Evolutionary conservation across 2,113 vertebrate species (phyloP).

Genomic region (Plecturocebus donacophilus): DNA sequence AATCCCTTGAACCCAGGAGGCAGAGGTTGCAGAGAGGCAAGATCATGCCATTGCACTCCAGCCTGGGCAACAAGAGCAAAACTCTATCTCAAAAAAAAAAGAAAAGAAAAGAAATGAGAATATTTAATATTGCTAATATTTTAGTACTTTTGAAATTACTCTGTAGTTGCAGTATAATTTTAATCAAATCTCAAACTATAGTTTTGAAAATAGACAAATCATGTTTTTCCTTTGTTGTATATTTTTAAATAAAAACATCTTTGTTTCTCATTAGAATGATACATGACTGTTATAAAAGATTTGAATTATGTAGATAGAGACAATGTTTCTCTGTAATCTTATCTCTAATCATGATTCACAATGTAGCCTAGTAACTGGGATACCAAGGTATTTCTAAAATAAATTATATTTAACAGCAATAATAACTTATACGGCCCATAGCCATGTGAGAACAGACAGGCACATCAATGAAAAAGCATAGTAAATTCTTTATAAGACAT

Average conservation of each 20-base stretch:
- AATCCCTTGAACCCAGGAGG: no score
- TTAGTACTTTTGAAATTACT: not conserved
- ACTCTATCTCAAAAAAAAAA: no score
- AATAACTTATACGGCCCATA: not conserved
- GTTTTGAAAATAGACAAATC: not conserved
- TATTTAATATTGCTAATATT: not conserved
- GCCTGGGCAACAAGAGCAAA: no score
- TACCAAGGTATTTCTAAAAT: not conserved
- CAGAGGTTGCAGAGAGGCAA: no score
- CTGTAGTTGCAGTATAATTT: not conserved
- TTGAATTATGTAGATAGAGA: conserved; percentile 1
- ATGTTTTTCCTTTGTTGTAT: not conserved
- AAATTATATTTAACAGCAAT: not conserved
- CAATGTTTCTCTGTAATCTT: not conserved
- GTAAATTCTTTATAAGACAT: not conserved
- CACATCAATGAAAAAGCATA: not conserved
- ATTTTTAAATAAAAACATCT: conserved; percentile 4
- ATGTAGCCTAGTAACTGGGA: not conserved
- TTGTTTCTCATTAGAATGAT: conserved; percentile 9
- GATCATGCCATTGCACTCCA: no score
- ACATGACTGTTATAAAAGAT: not conserved
- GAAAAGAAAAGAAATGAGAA: not conserved
- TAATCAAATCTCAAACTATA: conserved; percentile 5
- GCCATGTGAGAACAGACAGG: not conserved
- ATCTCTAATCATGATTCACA: not conserved